Percentiles rank a stretch among this genome's conserved stretches.
phyloP scores from a whole-genome alignment of 2,888 invertebrate species.

The Elysia crispata region DNA sequence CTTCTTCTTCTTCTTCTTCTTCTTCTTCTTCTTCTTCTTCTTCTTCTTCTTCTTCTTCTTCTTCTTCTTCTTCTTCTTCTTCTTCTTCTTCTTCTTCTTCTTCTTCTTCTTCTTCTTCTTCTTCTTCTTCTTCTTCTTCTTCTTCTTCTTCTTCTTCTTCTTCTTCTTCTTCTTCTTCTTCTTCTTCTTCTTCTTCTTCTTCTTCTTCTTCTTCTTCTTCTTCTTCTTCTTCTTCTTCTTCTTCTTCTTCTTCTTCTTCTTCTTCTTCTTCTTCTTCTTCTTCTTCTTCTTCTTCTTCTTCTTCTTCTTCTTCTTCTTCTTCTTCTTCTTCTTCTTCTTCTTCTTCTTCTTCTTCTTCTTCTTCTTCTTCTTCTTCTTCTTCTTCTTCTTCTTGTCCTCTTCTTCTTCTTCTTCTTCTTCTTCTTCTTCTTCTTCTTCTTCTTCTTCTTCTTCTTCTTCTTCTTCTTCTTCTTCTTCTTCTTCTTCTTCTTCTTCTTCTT shows the following conservation, averaged over 20 bases:
- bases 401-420: slow-evolving; percentile 30
- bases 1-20: too few species aligned
- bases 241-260: slow-evolving; percentile 34
- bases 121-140: too few species aligned
- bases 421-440: slow-evolving; percentile 25
- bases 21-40: too few species aligned
- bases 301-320: slow-evolving; percentile 21
- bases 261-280: slow-evolving; percentile 29
- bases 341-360: slow-evolving; percentile 22
- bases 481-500: too few species aligned
- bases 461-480: slow-evolving; percentile 37
- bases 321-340: slow-evolving; percentile 31
- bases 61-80: too few species aligned
- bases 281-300: slow-evolving; percentile 20
- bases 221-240: slow-evolving; percentile 29
- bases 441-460: slow-evolving; percentile 17
- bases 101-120: too few species aligned
- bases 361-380: slow-evolving; percentile 31
- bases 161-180: too few species aligned
- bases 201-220: slow-evolving; percentile 25
- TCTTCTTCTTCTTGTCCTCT: slow-evolving; percentile 31
- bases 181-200: too few species aligned
- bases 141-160: too few species aligned
- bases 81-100: too few species aligned
- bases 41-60: too few species aligned